Evolutionary conservation across 2,797 vertebrate species (phyloP).

Genomic region (Hemibagrus guttatus): DNA sequence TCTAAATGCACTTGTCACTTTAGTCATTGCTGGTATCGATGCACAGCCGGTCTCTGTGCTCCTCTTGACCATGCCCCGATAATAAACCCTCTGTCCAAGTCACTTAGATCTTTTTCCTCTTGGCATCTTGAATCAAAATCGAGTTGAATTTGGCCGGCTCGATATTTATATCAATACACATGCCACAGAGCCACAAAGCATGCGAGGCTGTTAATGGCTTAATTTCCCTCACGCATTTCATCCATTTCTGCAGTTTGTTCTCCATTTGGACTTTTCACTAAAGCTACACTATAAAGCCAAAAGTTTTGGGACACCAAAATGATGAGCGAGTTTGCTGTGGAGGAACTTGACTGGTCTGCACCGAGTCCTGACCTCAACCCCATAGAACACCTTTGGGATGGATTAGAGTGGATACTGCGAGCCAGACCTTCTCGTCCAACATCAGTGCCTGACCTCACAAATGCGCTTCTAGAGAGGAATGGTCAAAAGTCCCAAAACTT

Average conservation of each 20-base stretch:
- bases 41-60: not conserved
- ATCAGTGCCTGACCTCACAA: too few relatives aligned
- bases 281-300: not conserved
- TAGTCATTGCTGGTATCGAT: not conserved
- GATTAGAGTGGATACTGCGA: too few relatives aligned
- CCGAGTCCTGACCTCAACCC: too few relatives aligned
- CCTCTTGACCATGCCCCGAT: not conserved
- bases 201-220: not conserved
- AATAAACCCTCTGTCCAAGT: not conserved
- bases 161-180: not conserved
- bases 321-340: too few relatives aligned
- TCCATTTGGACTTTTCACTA: not conserved
- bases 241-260: not conserved
- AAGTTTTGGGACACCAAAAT: too few relatives aligned
- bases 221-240: not conserved
- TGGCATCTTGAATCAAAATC: not conserved
- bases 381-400: too few relatives aligned
- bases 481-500: too few relatives aligned
- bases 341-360: too few relatives aligned
- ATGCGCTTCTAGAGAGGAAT: too few relatives aligned
- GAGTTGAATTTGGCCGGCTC: not conserved
- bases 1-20: not conserved
- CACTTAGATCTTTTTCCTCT: not conserved
- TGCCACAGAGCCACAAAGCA: not conserved
- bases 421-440: too few relatives aligned